phyloP scores from a whole-genome alignment of 1,140 invertebrate species.

The Wasmannia auropunctata region DNA sequence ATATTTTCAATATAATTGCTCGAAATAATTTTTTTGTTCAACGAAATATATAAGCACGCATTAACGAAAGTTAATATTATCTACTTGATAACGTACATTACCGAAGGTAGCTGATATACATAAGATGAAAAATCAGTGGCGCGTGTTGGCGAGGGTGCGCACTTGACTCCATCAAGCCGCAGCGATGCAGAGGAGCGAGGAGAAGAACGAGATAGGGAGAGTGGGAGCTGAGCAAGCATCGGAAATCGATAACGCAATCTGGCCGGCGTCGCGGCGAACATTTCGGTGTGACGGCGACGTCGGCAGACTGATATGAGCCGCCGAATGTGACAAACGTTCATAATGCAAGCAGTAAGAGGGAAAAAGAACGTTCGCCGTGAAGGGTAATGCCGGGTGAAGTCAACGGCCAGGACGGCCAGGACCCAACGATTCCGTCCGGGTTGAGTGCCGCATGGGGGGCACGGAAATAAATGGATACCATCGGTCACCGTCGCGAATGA shows the following conservation, averaged over 20 bases:
- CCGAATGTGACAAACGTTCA: conserved; percentile 70
- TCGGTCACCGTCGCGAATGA: conserved; percentile 63
- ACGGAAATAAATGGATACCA: conserved; percentile 62
- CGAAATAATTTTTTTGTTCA: not conserved
- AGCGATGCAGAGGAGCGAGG: conserved; percentile 12
- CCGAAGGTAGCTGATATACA: conserved; percentile 2
- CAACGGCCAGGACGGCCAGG: not conserved
- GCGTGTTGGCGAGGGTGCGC: conserved; percentile 49
- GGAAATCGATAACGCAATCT: conserved; percentile 72
- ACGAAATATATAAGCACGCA: not conserved
- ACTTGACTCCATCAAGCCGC: conserved; percentile 54
- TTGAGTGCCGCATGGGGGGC: not conserved
- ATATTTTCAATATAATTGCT: not conserved
- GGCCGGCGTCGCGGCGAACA: conserved; percentile 60
- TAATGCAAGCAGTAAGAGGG: conserved; percentile 58
- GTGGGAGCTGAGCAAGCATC: conserved; percentile 61
- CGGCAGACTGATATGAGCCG: conserved; percentile 65
- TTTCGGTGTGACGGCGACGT: conserved; percentile 65
- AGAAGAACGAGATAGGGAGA: not conserved
- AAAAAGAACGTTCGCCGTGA: not conserved
- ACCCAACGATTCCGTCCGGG: not conserved
- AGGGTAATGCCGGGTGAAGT: not conserved
- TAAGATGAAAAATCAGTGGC: conserved; percentile 54
- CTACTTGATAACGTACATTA: conserved; percentile 20
- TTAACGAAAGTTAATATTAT: not conserved